Evolutionary conservation across 2,888 invertebrate species (phyloP).

Genomic region (Hypselothyrea guttata): DNA sequence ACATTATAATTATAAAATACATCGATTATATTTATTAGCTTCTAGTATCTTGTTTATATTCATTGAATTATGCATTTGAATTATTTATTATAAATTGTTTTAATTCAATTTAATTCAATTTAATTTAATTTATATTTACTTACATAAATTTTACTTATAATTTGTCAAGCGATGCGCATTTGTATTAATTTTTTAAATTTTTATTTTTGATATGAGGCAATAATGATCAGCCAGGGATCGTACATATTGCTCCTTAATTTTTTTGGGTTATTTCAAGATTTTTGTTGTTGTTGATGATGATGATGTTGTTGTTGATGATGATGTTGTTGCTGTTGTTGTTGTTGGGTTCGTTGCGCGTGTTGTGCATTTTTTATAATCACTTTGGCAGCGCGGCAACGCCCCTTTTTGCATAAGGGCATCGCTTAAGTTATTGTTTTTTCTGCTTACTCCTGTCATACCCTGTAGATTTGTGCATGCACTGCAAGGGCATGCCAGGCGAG

Average conservation of each 20-base stretch:
- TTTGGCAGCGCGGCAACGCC: conserved; percentile 48
- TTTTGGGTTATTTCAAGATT: conserved; percentile 21
- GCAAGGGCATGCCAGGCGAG: too few relatives aligned
- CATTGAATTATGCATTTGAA: not conserved
- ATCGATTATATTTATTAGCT: not conserved
- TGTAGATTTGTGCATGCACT: not conserved
- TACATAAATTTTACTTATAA: too few relatives aligned
- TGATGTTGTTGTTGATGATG: conserved; percentile 16
- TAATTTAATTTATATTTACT: too few relatives aligned
- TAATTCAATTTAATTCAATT: too few relatives aligned
- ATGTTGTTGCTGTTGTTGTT: conserved; percentile 31
- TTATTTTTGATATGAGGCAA: conserved; percentile 14
- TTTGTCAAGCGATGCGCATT: conserved; percentile 26
- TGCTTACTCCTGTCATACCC: conserved; percentile 12
- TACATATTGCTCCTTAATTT: conserved; percentile 2
- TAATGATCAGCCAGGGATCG: conserved; percentile 31
- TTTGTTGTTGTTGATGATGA: conserved; percentile 11
- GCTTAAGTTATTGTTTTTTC: conserved; percentile 40
- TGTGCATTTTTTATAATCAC: conserved; percentile 63
- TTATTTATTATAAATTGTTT: too few relatives aligned
- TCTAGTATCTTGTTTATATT: not conserved
- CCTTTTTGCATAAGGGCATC: conserved; percentile 54
- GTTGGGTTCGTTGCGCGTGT: conserved; percentile 45
- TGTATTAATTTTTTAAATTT: conserved; percentile 33
- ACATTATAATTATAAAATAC: too few relatives aligned